Percentiles rank a stretch among this genome's conserved stretches.
phyloP scores from a whole-genome alignment of 2,113 vertebrate genomes.

The Hippotragus niger region DNA sequence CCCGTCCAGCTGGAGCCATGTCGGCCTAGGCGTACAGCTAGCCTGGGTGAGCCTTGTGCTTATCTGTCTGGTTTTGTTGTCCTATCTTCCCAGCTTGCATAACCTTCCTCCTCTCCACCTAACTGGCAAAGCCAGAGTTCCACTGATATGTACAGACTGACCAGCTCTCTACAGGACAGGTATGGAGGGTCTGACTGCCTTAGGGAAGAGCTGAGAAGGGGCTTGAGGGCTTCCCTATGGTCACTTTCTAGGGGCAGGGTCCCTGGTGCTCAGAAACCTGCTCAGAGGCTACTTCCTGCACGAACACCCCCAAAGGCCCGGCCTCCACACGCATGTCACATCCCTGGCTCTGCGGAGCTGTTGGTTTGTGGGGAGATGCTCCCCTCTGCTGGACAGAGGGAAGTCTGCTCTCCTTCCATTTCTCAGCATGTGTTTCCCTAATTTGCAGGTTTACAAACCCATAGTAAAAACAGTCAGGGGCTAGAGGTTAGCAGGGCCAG shows the following conservation, averaged over 20 bases:
- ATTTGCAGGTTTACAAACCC: not conserved
- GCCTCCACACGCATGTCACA: fast-evolving
- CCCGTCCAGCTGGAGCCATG: not conserved
- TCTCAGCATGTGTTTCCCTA: not conserved
- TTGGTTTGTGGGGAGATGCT: constrained; percentile 23
- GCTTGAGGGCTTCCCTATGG: not conserved
- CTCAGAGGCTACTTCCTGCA: not conserved
- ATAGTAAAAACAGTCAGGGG: not conserved
- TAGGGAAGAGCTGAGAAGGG: not conserved
- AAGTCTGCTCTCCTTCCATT: not conserved
- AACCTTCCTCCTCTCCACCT: not conserved
- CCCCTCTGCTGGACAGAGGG: constrained; percentile 57
- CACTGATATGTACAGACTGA: not conserved
- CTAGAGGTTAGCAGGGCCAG: not conserved
- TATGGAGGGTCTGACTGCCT: no score
- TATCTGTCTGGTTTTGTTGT: not conserved
- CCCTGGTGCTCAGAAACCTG: not conserved
- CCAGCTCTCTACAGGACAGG: not conserved
- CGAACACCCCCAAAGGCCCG: fast-evolving
- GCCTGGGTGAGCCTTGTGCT: not conserved
- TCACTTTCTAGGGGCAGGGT: not conserved
- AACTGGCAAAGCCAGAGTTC: not conserved
- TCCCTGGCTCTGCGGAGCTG: fast-evolving
- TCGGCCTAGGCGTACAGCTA: not conserved
- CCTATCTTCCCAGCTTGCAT: not conserved